phyloP scores from a whole-genome alignment of 2,888 invertebrate species.

The Lissocephala sabroskyi region DNA sequence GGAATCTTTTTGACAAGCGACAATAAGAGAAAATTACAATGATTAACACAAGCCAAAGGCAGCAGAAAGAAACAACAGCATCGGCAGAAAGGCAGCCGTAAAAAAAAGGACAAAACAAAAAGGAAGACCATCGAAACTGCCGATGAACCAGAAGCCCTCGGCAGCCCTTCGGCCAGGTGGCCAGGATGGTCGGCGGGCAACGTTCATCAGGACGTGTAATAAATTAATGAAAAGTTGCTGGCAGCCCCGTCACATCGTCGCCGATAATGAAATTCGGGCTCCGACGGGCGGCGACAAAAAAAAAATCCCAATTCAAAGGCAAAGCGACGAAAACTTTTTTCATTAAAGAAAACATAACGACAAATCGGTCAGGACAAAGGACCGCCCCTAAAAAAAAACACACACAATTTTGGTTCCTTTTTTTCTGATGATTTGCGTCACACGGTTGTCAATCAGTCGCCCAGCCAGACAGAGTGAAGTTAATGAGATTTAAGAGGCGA shows the following conservation, averaged over 20 bases:
- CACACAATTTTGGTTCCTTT: conserved; percentile 4
- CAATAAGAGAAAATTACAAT: conserved; percentile 22
- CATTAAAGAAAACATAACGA: conserved; percentile 42
- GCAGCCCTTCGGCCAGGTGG: too few species aligned
- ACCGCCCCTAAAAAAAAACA: conserved; percentile 9
- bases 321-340: conserved; percentile 40
- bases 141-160: too few species aligned
- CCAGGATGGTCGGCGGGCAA: too few species aligned
- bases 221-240: conserved; percentile 59
- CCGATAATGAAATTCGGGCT: neutral
- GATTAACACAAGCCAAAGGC: conserved; percentile 29
- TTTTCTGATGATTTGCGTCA: conserved; percentile 18
- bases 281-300: neutral
- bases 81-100: neutral
- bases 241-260: too few species aligned
- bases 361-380: conserved; percentile 1
- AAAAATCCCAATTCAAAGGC: conserved; percentile 7
- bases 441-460: neutral
- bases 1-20: conserved; percentile 26
- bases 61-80: neutral
- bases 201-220: conserved; percentile 49
- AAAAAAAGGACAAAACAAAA: conserved; percentile 5
- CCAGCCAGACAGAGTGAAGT: neutral
- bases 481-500: too few species aligned
- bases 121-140: conserved; percentile 11